A percentile compares a stretch with the other conserved stretches of the same genome.
Conservation (phyloP, 2,113 vertebrate species). For the Mellivora capensis region DNA sequence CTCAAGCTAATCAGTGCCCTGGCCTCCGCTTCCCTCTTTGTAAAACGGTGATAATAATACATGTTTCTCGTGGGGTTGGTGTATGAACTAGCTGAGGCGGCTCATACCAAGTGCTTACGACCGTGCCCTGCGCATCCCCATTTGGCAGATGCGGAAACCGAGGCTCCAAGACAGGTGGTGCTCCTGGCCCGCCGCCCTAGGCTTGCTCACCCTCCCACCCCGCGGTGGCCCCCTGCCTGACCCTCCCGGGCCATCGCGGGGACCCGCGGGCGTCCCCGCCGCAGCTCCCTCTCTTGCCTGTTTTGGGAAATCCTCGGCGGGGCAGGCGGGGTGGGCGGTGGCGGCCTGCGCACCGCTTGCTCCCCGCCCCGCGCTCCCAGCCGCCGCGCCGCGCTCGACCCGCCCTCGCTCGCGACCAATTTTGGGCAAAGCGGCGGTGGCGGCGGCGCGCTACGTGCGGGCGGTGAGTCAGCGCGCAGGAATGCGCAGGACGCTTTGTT, state of each 20-base stretch:
- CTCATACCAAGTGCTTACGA: background rate
- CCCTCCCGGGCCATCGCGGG: no score
- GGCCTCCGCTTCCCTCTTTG: background rate
- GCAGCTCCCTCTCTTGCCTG: background rate
- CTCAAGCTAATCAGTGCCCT: background rate
- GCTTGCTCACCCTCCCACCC: background rate
- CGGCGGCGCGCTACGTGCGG: constrained; percentile 58
- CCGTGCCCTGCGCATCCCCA: background rate
- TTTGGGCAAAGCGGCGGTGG: constrained; percentile 71
- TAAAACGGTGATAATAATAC: background rate
- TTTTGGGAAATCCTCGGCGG: constrained; percentile 2
- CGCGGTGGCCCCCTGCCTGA: background rate
- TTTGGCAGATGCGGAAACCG: background rate
- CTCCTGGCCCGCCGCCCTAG: background rate
- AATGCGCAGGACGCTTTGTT: constrained; percentile 75
- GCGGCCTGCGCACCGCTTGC: background rate
- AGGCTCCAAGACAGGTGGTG: background rate
- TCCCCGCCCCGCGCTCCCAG: background rate
- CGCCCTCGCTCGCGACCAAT: constrained; percentile 68
- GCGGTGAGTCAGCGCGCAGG: constrained; percentile 67
- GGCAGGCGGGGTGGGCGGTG: no score
- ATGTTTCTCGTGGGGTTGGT: background rate
- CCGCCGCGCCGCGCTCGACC: background rate
- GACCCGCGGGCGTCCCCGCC: no score
- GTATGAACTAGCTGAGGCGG: background rate